A percentile compares a stretch with the other conserved stretches of the same genome.
These are phyloP conservation scores for Falco columbarius DNA, from an alignment of 2,797 vertebrate species.

Conservation along the genomic window DNA sequence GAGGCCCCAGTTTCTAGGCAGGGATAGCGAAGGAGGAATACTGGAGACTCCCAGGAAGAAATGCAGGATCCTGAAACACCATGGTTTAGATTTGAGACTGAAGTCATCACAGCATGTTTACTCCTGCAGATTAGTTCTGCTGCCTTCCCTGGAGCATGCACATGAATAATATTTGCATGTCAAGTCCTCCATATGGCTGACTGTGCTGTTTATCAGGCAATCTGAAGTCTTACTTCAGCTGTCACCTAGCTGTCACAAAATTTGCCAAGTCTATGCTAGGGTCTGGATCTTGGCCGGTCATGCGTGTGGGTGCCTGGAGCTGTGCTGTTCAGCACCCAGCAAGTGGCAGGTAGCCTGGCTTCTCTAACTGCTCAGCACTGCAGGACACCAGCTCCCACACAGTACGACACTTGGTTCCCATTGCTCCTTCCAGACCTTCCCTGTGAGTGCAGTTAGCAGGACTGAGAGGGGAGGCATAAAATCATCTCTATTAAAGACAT, in stretches of 20 bases:
- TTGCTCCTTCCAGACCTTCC: neutral
- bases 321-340: neutral
- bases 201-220: neutral
- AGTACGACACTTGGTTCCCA: accelerated
- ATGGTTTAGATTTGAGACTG: neutral
- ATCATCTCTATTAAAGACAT: neutral
- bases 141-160: neutral
- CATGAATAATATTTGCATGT: neutral
- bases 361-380: neutral
- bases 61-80: neutral
- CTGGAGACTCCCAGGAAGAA: neutral
- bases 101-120: neutral
- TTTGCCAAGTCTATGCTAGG: neutral
- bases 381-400: neutral
- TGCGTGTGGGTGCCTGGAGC: neutral
- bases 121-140: neutral
- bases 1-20: neutral
- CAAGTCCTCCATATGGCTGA: neutral
- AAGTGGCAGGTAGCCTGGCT: neutral
- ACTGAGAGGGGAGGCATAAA: neutral
- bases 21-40: neutral
- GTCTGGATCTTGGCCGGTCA: neutral
- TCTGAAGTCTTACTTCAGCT: neutral
- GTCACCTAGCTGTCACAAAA: neutral
- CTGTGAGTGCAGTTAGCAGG: accelerated